These are phyloP conservation scores for Battus philenor DNA, from an alignment of 1,140 invertebrate genomes.

Conservation along the genomic window DNA sequence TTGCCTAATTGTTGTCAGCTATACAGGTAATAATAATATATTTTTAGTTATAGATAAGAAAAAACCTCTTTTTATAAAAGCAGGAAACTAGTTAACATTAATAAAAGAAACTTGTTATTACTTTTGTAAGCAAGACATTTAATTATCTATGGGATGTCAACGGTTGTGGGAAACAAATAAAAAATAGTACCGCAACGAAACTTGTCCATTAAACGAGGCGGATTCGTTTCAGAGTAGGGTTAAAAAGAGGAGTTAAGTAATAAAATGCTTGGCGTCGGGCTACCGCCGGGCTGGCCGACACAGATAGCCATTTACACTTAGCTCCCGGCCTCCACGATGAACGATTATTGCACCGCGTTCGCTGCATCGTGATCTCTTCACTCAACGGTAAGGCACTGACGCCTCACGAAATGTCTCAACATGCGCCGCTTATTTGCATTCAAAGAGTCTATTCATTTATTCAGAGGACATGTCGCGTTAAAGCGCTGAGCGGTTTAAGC, in stretches of 20 bases:
- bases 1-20: no score
- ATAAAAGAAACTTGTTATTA: neutral
- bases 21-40: no score
- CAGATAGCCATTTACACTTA: slow-evolving; percentile 39
- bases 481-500: neutral
- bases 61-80: neutral
- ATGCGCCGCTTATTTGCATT: slow-evolving; percentile 37
- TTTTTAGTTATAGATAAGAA: no score
- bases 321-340: slow-evolving; percentile 37
- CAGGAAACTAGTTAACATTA: neutral
- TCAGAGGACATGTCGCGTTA: slow-evolving; percentile 7
- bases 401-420: slow-evolving; percentile 29
- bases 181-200: slow-evolving; percentile 12
- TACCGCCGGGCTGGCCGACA: slow-evolving; percentile 24
- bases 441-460: slow-evolving; percentile 40
- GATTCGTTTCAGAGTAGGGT: slow-evolving; percentile 8
- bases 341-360: slow-evolving; percentile 48
- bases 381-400: slow-evolving; percentile 22
- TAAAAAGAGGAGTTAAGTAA: slow-evolving; percentile 20
- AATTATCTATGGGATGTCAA: slow-evolving; percentile 17
- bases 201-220: slow-evolving; percentile 8
- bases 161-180: slow-evolving; percentile 14
- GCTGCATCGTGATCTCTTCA: slow-evolving; percentile 36
- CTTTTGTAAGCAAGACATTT: slow-evolving; percentile 13
- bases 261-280: slow-evolving; percentile 30